phyloP scores from a whole-genome alignment of 2,888 invertebrate species.

The Ennomos fuscantarius region DNA sequence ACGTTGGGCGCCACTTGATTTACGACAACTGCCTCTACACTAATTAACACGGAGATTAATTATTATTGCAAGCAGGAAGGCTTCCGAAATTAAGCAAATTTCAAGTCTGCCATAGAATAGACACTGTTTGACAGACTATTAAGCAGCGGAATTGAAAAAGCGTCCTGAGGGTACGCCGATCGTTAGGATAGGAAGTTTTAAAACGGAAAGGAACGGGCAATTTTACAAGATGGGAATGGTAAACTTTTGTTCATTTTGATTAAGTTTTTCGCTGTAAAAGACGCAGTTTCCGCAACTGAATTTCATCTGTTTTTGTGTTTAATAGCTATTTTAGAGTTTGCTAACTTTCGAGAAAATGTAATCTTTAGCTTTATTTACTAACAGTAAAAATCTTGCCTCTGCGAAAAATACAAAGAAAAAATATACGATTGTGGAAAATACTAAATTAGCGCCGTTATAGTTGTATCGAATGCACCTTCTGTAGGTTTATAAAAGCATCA shows the following conservation, averaged over 20 bases:
- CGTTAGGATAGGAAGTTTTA: slow-evolving; percentile 35
- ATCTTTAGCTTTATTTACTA: no score
- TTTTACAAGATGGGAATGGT: slow-evolving; percentile 35
- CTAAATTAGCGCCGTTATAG: no score
- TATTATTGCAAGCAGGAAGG: slow-evolving; percentile 69
- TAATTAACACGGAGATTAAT: slow-evolving; percentile 79
- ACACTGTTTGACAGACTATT: slow-evolving; percentile 42
- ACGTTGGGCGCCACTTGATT: slow-evolving; percentile 53
- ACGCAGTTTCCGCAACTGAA: slow-evolving; percentile 11
- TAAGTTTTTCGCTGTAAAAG: slow-evolving; percentile 33
- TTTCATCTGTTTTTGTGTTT: slow-evolving; percentile 2
- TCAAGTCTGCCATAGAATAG: slow-evolving; percentile 33
- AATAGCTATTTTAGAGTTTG: neutral
- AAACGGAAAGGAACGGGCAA: slow-evolving; percentile 30
- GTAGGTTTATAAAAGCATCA: no score
- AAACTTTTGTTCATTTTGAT: slow-evolving; percentile 38
- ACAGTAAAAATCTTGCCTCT: no score
- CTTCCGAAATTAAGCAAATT: slow-evolving; percentile 28
- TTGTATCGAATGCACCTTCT: no score
- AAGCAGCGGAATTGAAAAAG: slow-evolving; percentile 39
- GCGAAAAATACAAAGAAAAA: no score
- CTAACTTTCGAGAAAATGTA: neutral
- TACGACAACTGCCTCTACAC: slow-evolving; percentile 62
- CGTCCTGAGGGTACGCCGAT: slow-evolving; percentile 28
- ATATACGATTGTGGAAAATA: no score